phyloP scores from a whole-genome alignment of 1,140 invertebrate species.

The Cepaea nemoralis region DNA sequence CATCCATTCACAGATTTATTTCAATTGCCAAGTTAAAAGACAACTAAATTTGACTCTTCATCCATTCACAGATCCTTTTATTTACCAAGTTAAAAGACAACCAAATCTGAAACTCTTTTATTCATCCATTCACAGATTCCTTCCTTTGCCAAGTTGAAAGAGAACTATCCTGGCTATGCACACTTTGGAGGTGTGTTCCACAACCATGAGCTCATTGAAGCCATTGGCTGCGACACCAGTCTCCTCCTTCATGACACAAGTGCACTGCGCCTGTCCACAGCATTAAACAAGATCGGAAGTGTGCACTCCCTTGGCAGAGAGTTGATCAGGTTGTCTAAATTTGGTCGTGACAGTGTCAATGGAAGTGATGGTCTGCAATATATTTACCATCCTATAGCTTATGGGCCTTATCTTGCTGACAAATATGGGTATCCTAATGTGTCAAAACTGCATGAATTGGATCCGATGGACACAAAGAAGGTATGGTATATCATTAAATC shows the following conservation, averaged over 20 bases:
- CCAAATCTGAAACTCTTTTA: no score
- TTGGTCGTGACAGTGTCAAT: conserved; percentile 61
- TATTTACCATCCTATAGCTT: conserved; percentile 67
- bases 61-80: no score
- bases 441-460: conserved; percentile 59
- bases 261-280: conserved; percentile 63
- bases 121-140: conserved; percentile 37
- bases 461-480: conserved; percentile 60
- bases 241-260: conserved; percentile 64
- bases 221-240: conserved; percentile 52
- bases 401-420: conserved; percentile 67
- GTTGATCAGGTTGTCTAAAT: conserved; percentile 61
- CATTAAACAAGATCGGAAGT: conserved; percentile 64
- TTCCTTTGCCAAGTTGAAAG: conserved; percentile 57
- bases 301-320: conserved; percentile 60
- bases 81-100: no score
- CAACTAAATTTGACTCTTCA: no score
- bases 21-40: no score
- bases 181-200: conserved; percentile 60
- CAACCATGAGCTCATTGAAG: conserved; percentile 56
- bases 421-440: conserved; percentile 68
- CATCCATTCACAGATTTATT: no score
- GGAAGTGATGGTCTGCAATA: conserved; percentile 62
- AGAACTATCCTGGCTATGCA: conserved; percentile 63
- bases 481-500: no score